Conservation (phyloP, 2,888 invertebrate species). For the Xestia sexstrigata region DNA sequence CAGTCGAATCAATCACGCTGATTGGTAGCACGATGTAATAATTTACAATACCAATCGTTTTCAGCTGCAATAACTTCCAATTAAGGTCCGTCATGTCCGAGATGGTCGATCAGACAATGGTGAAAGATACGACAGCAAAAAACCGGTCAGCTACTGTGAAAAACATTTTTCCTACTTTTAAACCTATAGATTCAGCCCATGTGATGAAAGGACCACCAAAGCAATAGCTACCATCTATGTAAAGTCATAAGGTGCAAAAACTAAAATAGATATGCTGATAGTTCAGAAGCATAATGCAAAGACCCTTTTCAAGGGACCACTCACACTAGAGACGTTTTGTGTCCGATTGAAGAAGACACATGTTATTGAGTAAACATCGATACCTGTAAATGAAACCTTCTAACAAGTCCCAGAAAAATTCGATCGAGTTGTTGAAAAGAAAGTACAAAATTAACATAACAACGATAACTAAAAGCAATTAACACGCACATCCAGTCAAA, state of each 20-base stretch:
- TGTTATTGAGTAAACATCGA: conserved; percentile 31
- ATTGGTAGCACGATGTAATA: conserved; percentile 81
- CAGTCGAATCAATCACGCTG: conserved; percentile 81
- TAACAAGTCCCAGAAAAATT: conserved; percentile 60
- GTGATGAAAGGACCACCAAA: neutral
- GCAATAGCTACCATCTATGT: neutral
- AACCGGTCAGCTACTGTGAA: conserved; percentile 50
- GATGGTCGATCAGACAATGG: conserved; percentile 71
- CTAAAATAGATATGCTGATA: neutral
- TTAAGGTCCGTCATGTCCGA: conserved; percentile 77
- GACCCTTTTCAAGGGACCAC: neutral
- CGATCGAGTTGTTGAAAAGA: conserved; percentile 70
- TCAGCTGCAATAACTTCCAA: conserved; percentile 85
- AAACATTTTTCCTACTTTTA: conserved; percentile 34
- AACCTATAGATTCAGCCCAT: conserved; percentile 2
- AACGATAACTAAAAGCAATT: conserved; percentile 84
- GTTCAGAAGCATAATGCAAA: neutral
- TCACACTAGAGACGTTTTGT: neutral
- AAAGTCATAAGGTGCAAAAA: neutral
- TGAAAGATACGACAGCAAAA: conserved; percentile 70
- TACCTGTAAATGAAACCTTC: conserved; percentile 58
- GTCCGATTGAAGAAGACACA: conserved; percentile 8
- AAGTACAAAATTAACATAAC: conserved; percentile 77
- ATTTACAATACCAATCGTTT: conserved; percentile 81
- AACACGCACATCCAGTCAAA: conserved; percentile 79